Conservation (phyloP, 2,888 invertebrate species). For the Melieria omissa region DNA sequence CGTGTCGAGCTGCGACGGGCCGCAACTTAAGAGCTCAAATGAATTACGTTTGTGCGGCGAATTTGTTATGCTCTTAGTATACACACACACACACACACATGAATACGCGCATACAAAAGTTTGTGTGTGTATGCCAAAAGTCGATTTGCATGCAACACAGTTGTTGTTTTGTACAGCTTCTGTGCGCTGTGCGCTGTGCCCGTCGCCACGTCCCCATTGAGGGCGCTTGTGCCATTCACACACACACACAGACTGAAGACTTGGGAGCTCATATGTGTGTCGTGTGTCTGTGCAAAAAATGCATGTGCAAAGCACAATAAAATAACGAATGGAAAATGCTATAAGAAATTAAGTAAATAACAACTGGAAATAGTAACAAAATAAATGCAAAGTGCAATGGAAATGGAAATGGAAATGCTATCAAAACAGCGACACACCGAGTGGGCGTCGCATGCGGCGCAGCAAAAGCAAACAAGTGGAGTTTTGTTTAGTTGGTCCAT, state of each 20-base stretch:
- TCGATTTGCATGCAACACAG: background rate
- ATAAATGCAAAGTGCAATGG: background rate
- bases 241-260: background rate
- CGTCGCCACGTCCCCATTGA: background rate
- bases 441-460: too few species aligned
- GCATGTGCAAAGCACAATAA: background rate
- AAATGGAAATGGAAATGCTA: background rate
- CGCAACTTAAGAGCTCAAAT: slow-evolving; percentile 8
- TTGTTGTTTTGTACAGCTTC: slow-evolving; percentile 4
- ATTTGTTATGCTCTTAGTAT: slow-evolving; percentile 8
- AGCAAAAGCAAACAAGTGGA: too few species aligned
- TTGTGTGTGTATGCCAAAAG: background rate
- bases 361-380: background rate
- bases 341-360: background rate
- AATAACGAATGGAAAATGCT: background rate
- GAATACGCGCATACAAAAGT: background rate
- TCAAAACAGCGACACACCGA: too few species aligned
- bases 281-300: background rate
- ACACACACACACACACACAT: background rate
- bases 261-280: slow-evolving; percentile 6
- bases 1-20: too few species aligned
- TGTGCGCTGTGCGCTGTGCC: background rate
- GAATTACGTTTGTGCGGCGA: slow-evolving; percentile 1
- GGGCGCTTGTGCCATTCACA: background rate
- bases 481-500: too few species aligned